Base-by-base conservation (phyloP, 2,888 invertebrate genomes). In the Tiliacea citrago region DNA sequence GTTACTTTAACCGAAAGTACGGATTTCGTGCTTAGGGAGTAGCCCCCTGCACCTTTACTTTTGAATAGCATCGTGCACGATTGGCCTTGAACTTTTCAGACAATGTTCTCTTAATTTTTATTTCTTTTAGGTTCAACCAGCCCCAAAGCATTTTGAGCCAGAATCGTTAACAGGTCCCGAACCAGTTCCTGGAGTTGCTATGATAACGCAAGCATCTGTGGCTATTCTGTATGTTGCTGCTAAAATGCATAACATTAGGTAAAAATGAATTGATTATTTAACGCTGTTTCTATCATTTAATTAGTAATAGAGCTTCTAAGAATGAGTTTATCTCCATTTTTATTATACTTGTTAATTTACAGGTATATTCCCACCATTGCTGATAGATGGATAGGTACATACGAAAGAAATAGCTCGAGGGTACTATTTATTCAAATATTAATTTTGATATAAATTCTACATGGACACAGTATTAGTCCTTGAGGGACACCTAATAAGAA, bases 161-260 rank as follows among this genome's bases (percentile, higher is more conserved):
- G 86, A 86, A 45, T 83, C 88, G 62, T n/a, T 94, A 10, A 75
- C 85, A 2, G 88, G 88, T 3, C 35, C 75, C 8, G 57, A 62
- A 3, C 72, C 89, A 2, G 81, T 88, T 0, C 85, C 89, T 0
- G 91, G 90, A 0, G 86, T 93, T 0, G 83, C 91, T 0, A 68
- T 76, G 4, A 76, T 94, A 51, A 92, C 89, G 0, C 91, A 89
- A 53, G 89, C 87, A 0, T 53, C 90, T 0, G 78, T 86, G 1
- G 86, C 88, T 6, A 53, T 91, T 6, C 35, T 95, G 0, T 76
- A 85, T 29, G 89, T 88, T 7, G 67, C 94, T 1, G 90, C 92
- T 18, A 90, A 91, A 73, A 80, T 92, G 39, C 95, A 95, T 76
- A 94, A 94, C 62, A 83, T 94, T 24, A 92, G 89, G 94, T 94